Evolutionary conservation across 2,113 vertebrate species (phyloP).

Genomic region (Chaetorhynchus papuensis): DNA sequence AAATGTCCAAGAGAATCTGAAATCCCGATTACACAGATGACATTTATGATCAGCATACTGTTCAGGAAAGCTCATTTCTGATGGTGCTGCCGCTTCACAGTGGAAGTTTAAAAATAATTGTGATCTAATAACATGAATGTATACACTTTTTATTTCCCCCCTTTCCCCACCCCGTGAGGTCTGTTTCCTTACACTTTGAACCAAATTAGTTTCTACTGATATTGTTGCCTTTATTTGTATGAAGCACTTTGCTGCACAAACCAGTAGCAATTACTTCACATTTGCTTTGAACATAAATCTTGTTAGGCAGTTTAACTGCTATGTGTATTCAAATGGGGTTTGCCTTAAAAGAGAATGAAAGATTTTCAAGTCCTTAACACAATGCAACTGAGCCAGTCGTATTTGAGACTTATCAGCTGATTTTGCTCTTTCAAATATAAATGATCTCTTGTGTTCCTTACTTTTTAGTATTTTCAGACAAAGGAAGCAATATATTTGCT

Average conservation of each 20-base stretch:
- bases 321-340: not conserved
- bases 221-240: conserved; percentile 31
- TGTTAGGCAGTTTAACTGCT: conserved; percentile 39
- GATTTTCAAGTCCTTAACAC: not conserved
- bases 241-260: conserved; percentile 35
- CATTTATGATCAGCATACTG: not conserved
- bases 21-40: not conserved
- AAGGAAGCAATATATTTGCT: not conserved
- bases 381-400: not conserved
- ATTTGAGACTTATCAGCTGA: not conserved
- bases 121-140: conserved; percentile 6
- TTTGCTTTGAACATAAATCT: conserved; percentile 50
- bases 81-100: not conserved
- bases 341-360: not conserved
- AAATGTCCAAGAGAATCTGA: not conserved
- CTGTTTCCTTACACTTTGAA: conserved; percentile 32
- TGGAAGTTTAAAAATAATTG: conserved; percentile 23
- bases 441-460: not conserved
- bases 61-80: conserved; percentile 10
- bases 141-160: not conserved
- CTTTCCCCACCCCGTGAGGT: not conserved
- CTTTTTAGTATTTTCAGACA: not conserved
- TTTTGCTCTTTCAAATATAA: not conserved
- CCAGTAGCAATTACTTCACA: conserved; percentile 26
- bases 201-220: conserved; percentile 48